Evolutionary conservation across 2,113 vertebrate species (phyloP).

Genomic region (Emydocephalus ijimae): DNA sequence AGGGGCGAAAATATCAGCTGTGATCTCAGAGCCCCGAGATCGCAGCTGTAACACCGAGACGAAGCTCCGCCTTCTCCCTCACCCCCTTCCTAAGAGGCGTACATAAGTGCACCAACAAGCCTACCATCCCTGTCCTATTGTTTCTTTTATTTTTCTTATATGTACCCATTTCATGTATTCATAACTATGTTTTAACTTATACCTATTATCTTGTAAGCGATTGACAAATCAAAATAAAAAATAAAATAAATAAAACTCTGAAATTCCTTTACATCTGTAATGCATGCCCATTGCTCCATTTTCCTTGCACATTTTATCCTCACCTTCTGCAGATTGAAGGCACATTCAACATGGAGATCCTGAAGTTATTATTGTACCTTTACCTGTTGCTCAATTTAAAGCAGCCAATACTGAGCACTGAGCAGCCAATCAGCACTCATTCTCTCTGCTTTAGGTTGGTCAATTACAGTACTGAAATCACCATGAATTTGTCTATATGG

Average conservation of each 20-base stretch:
- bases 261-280: not conserved
- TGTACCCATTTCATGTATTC: too few relatives aligned
- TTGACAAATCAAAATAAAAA: too few relatives aligned
- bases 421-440: not conserved
- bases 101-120: too few relatives aligned
- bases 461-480: not conserved
- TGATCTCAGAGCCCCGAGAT: too few relatives aligned
- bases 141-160: too few relatives aligned
- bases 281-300: not conserved
- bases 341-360: not conserved
- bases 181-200: too few relatives aligned
- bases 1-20: too few relatives aligned
- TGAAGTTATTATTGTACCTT: not conserved
- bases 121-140: too few relatives aligned
- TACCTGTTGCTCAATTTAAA: not conserved
- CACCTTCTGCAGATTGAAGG: not conserved
- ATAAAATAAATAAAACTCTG: not conserved
- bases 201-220: too few relatives aligned
- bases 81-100: too few relatives aligned
- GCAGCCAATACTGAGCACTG: not conserved
- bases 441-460: not conserved
- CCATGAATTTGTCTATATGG: not conserved
- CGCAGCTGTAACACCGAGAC: too few relatives aligned
- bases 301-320: not conserved
- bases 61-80: too few relatives aligned